A percentile compares a stretch with the other conserved stretches of the same genome.
Evolutionary conservation across 2,797 vertebrate species (phyloP).

Genomic region (Lutjanus campechanus): DNA sequence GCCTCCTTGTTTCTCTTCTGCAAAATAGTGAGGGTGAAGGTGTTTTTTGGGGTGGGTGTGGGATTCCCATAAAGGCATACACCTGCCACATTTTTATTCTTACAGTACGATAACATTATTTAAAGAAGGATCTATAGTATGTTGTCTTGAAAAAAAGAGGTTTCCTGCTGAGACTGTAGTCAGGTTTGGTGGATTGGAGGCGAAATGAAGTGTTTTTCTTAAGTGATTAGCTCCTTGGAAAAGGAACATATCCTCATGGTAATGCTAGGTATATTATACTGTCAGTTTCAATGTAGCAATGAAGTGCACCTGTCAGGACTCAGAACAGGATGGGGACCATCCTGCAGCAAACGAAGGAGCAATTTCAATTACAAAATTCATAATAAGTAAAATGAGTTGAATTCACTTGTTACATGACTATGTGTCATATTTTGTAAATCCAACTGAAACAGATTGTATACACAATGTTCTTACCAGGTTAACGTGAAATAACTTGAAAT

Average conservation of each 20-base stretch:
- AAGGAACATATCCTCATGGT: conserved; percentile 30
- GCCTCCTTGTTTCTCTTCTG: conserved; percentile 43
- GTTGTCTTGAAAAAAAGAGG: conserved; percentile 27
- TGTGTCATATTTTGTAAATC: conserved; percentile 26
- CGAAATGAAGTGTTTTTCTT: conserved; percentile 57
- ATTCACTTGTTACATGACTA: not conserved
- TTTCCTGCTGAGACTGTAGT: conserved; percentile 49
- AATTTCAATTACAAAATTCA: conserved; percentile 12
- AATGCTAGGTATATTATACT: conserved; percentile 38
- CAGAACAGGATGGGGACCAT: conserved; percentile 24
- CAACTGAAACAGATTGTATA: conserved; percentile 28
- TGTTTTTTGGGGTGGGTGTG: conserved; percentile 40
- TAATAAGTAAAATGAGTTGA: not conserved
- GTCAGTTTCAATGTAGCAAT: conserved; percentile 66
- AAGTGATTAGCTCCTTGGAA: conserved; percentile 44
- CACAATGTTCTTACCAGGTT: not conserved
- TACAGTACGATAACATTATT: conserved; percentile 29
- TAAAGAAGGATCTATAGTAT: conserved; percentile 31
- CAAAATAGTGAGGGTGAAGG: conserved; percentile 37
- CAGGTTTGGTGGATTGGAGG: conserved; percentile 55
- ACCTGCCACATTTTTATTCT: conserved; percentile 46
- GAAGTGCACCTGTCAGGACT: conserved; percentile 28
- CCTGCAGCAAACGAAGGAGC: conserved; percentile 34
- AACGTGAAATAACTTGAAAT: not conserved
- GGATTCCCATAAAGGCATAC: conserved; percentile 27